A percentile compares a stretch with the other conserved stretches of the same genome.
Evolutionary conservation across 2,888 invertebrate genomes (phyloP).

Genomic region (Molanna angustata): DNA sequence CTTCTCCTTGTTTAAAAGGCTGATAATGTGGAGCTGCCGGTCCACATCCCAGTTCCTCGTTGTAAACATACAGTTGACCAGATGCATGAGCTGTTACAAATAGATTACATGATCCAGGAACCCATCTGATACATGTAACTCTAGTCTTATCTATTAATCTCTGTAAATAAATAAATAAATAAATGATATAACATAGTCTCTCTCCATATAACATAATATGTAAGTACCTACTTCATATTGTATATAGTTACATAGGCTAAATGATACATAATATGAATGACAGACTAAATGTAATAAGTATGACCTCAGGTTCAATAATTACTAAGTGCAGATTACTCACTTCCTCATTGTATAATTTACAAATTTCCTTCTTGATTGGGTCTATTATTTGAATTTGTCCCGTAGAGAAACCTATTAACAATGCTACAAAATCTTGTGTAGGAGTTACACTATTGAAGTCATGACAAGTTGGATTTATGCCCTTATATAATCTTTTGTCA

Average conservation of each 20-base stretch:
- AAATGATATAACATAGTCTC: not conserved
- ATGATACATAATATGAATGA: not conserved
- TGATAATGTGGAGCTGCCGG: conserved; percentile 92
- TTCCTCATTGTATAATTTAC: conserved; percentile 98
- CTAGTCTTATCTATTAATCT: conserved; percentile 89
- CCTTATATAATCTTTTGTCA: conserved; percentile 98
- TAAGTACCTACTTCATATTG: no score
- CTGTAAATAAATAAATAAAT: conserved; percentile 57
- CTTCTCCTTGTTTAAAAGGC: conserved; percentile 91
- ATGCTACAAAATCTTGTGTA: conserved; percentile 78
- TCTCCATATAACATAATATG: not conserved
- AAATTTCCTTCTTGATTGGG: conserved; percentile 93
- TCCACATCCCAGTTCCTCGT: conserved; percentile 90
- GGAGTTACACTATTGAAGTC: conserved; percentile 90
- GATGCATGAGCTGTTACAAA: conserved; percentile 95
- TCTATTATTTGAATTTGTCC: conserved; percentile 98
- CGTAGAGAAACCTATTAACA: conserved; percentile 96
- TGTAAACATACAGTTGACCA: conserved; percentile 96
- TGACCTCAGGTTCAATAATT: conserved; percentile 18
- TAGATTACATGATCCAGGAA: conserved; percentile 90
- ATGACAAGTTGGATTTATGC: conserved; percentile 98
- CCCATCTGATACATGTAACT: conserved; percentile 97
- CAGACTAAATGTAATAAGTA: not conserved
- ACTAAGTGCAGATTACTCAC: conserved; percentile 49
- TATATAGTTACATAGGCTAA: no score